Base-by-base conservation (phyloP, 2,888 invertebrate genomes). In the Rhingia campestris region DNA sequence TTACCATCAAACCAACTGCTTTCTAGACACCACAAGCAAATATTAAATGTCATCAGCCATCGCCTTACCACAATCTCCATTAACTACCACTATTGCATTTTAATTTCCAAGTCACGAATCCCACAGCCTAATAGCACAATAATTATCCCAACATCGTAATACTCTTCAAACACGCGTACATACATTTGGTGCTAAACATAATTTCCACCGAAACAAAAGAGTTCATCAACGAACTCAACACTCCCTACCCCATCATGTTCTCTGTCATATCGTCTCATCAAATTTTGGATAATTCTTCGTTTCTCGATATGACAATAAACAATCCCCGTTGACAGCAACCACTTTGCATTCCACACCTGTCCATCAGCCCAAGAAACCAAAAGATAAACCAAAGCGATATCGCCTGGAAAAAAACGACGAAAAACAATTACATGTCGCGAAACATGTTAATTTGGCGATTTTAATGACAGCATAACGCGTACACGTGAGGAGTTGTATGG, bases 271-370 rank as follows among this genome's bases (percentile, higher is more conserved):
- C n/a, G 39, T 47, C 53, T 39, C 39, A 53, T 64, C 82, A 53
- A 69, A 47, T 43, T 79, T 54, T 22, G 22, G 35, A 77, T 77
- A 73, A 67, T 66, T 56, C 61, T 51, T 63, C 66, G 33, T 41
- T 43, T 43, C 22, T 22, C 64, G 35, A 80, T 74, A 33, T 53
- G 72, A 45, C 47, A 72, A 77, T 76, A 77, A 79, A 82, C 54
- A 74, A 73, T 37, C 12, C 47, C 51, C 43, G 77, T 43, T 73
- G 79, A 80, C 84, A 84, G 70, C 43, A n/a, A 69, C 64, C 43
- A 84, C 74, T 84, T 84, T 69, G 80, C 74, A 84, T 84, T 84
- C 80, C 80, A 75, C 74, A 84, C 84, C 74, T 84, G 84, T 74
- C 74, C 41, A 58, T 74, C 73, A 59, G 30, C 6, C 3, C 35